A percentile compares a stretch with the other conserved stretches of the same genome.
These are phyloP conservation scores for Isurus oxyrinchus DNA, from an alignment of 2,113 vertebrate species.

Conservation along the genomic window DNA sequence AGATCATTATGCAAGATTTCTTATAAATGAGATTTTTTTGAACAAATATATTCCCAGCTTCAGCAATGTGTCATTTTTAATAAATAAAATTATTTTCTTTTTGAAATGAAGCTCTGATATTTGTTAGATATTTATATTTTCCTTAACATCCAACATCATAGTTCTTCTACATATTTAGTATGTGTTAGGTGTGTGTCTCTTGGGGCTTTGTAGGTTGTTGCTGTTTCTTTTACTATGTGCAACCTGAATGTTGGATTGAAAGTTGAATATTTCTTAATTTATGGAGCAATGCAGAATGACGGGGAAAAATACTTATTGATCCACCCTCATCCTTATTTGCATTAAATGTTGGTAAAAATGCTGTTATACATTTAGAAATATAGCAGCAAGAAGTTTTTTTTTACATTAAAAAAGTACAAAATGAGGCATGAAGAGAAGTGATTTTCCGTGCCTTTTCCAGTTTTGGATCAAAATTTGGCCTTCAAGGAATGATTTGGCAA, in stretches of 20 bases:
- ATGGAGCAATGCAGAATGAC: background rate
- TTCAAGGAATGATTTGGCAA: no score
- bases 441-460: background rate
- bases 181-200: background rate
- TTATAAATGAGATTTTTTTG: background rate
- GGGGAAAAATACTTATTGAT: background rate
- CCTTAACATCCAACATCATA: background rate
- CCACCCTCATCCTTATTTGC: background rate
- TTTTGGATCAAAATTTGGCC: background rate
- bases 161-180: background rate
- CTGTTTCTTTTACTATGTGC: background rate
- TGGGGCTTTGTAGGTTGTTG: background rate
- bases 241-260: background rate
- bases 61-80: background rate
- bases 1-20: background rate
- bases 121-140: background rate
- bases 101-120: background rate
- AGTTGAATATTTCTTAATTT: background rate
- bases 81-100: background rate
- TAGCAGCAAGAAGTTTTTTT: background rate
- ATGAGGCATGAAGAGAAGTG: background rate
- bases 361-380: background rate
- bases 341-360: background rate
- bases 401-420: background rate
- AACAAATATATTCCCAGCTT: background rate